A percentile compares a stretch with the other conserved stretches of the same genome.
These are phyloP conservation scores for Actinostola sp. DNA, from an alignment of 92 coral and sea anemone species.

Conservation along the genomic window DNA sequence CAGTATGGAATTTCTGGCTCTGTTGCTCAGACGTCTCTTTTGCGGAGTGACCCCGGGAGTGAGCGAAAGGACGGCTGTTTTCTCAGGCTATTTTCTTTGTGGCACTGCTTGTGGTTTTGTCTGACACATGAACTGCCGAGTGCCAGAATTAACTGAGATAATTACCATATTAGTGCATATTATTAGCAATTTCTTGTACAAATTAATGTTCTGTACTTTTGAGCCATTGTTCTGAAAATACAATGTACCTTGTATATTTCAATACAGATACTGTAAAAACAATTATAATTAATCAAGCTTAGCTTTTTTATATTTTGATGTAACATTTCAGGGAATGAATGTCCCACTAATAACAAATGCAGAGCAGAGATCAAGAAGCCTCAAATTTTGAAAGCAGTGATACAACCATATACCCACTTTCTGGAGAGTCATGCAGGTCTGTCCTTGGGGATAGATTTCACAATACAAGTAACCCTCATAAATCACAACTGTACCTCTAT, in stretches of 20 bases:
- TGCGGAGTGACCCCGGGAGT: too few species aligned
- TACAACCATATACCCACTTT: constrained; percentile 24
- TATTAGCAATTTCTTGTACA: too few species aligned
- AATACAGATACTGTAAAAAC: too few species aligned
- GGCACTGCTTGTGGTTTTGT: constrained; percentile 62
- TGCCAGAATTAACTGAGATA: neutral
- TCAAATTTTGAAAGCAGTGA: neutral
- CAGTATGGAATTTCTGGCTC: too few species aligned
- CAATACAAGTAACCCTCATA: constrained; percentile 49
- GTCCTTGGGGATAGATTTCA: constrained; percentile 60
- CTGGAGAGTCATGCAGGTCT: constrained; percentile 42
- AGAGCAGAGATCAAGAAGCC: neutral
- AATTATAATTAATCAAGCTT: too few species aligned
- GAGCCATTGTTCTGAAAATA: neutral
- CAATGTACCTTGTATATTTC: neutral
- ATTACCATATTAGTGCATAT: too few species aligned
- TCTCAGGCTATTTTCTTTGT: constrained; percentile 41
- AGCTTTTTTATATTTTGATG: too few species aligned
- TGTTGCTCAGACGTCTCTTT: too few species aligned
- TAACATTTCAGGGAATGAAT: too few species aligned
- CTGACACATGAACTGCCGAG: constrained; percentile 46
- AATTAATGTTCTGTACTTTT: neutral
- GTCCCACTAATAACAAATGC: too few species aligned
- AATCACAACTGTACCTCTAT: constrained; percentile 47
- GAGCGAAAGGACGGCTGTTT: too few species aligned